phyloP scores from a whole-genome alignment of 2,797 vertebrate genomes.

The Brotogeris chrysoptera region DNA sequence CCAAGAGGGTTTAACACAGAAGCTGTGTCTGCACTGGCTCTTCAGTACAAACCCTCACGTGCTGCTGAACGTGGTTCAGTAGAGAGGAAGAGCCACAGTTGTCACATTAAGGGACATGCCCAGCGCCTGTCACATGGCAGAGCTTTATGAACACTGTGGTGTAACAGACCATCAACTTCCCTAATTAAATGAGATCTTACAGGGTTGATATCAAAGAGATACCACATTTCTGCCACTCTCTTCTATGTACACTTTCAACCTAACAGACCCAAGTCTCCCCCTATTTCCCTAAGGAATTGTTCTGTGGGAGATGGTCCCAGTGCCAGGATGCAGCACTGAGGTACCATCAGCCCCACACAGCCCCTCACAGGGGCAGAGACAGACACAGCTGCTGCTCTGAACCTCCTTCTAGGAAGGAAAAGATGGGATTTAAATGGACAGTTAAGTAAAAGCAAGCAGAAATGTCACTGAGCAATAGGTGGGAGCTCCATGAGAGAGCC shows the following conservation, averaged over 20 bases:
- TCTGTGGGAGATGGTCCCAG: fast-evolving
- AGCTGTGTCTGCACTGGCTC: background rate
- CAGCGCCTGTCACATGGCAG: fast-evolving
- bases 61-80: background rate
- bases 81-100: background rate
- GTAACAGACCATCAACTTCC: background rate
- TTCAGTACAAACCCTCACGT: background rate
- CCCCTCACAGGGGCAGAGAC: background rate
- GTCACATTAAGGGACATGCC: background rate
- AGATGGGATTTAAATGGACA: background rate
- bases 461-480: fast-evolving
- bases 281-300: fast-evolving
- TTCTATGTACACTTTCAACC: background rate
- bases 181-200: background rate
- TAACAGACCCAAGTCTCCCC: fast-evolving
- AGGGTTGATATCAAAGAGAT: background rate
- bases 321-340: background rate
- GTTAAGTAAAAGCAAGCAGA: background rate
- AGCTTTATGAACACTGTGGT: too few relatives aligned
- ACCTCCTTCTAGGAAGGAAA: background rate
- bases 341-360: background rate
- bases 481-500: background rate
- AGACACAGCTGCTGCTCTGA: background rate
- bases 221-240: background rate
- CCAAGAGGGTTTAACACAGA: background rate